phyloP scores from a whole-genome alignment of 2,888 invertebrate genomes.

The Luperina testacea region DNA sequence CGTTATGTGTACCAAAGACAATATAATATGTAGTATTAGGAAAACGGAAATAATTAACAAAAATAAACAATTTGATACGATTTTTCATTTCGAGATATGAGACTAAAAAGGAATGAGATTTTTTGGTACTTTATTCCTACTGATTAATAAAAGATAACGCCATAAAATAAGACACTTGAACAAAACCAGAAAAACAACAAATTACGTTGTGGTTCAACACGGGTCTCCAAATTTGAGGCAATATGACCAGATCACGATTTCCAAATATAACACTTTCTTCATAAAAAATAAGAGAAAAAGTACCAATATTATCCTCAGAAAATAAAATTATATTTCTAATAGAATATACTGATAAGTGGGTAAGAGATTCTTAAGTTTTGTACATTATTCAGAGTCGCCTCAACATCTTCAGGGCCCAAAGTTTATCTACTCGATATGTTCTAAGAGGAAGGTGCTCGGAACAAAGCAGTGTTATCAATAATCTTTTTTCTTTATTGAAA shows the following conservation, averaged over 20 bases:
- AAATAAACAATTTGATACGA: slow-evolving; percentile 7
- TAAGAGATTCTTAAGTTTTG: slow-evolving; percentile 58
- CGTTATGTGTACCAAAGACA: slow-evolving; percentile 4
- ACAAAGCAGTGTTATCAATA: not conserved
- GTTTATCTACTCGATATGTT: slow-evolving; percentile 22
- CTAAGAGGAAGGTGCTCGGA: slow-evolving; percentile 16
- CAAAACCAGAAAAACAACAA: not conserved
- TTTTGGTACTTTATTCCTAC: slow-evolving; percentile 37
- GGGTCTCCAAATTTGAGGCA: not conserved
- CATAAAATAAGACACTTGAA: not conserved
- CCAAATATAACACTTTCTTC: not conserved
- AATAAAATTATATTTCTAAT: slow-evolving; percentile 10
- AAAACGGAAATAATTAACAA: not conserved
- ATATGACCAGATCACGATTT: not conserved
- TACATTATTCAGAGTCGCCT: slow-evolving; percentile 52
- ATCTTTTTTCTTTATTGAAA: not conserved
- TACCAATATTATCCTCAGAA: slow-evolving; percentile 27
- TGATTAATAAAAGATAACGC: not conserved
- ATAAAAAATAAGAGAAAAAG: slow-evolving; percentile 20
- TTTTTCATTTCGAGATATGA: slow-evolving; percentile 1
- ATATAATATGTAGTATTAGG: not conserved
- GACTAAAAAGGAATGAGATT: slow-evolving; percentile 30
- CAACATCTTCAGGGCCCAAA: slow-evolving; percentile 6
- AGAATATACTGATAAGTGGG: slow-evolving; percentile 10
- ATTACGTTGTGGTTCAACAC: not conserved